A percentile compares a stretch with the other conserved stretches of the same genome.
phyloP scores from a whole-genome alignment of 2,113 vertebrate genomes.

The Oreochromis niloticus region DNA sequence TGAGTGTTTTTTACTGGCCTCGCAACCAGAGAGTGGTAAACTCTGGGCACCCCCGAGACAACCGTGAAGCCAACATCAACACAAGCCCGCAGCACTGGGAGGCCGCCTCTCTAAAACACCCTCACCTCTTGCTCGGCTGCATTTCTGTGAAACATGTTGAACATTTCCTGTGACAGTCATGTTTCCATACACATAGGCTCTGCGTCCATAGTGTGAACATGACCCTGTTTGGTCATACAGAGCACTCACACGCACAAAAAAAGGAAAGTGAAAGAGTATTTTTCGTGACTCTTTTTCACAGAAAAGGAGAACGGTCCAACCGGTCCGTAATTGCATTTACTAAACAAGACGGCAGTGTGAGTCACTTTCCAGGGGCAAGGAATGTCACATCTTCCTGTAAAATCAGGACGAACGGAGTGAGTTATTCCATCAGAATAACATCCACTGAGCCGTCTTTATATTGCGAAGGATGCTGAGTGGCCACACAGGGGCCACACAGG shows the following conservation, averaged over 20 bases:
- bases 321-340: constrained; percentile 37
- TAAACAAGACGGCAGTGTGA: constrained; percentile 50
- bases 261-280: background rate
- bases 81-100: constrained; percentile 25
- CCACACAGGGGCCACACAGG: constrained; percentile 16
- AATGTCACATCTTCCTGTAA: constrained; percentile 54
- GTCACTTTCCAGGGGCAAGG: constrained; percentile 47
- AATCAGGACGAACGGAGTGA: constrained; percentile 18
- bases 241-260: background rate
- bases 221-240: constrained; percentile 42
- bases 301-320: constrained; percentile 10
- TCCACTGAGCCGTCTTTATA: constrained; percentile 19
- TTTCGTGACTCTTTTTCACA: constrained; percentile 16
- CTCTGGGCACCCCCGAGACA: constrained; percentile 31
- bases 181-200: constrained; percentile 45
- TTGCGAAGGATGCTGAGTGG: constrained; percentile 25
- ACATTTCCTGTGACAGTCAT: constrained; percentile 71
- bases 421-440: constrained; percentile 19
- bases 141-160: constrained; percentile 61
- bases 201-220: constrained; percentile 18
- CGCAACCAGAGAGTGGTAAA: constrained; percentile 50
- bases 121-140: constrained; percentile 40
- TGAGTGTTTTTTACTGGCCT: constrained; percentile 20
- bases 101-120: constrained; percentile 39
- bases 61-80: constrained; percentile 63